These are phyloP conservation scores for Drosophila dives DNA, from an alignment of 2,888 invertebrate species.

Conservation along the genomic window DNA sequence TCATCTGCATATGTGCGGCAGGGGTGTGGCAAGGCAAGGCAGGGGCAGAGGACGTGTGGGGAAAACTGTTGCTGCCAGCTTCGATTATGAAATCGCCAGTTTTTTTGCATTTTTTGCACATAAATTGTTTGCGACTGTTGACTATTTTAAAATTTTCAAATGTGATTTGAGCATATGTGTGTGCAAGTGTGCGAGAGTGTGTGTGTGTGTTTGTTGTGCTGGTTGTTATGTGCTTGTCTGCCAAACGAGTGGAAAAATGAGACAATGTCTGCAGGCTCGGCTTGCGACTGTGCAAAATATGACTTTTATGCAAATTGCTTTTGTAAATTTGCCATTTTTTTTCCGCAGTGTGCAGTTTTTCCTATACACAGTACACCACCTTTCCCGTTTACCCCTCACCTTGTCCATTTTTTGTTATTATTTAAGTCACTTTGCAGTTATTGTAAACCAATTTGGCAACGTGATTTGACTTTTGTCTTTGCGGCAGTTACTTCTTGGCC, in stretches of 20 bases:
- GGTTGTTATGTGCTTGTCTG: conserved; percentile 35
- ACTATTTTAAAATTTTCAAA: conserved; percentile 49
- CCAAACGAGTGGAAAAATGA: conserved; percentile 47
- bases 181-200: neutral
- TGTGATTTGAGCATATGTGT: conserved; percentile 4
- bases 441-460: conserved; percentile 75
- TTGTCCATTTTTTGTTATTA: conserved; percentile 29
- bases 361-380: conserved; percentile 18
- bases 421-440: conserved; percentile 60
- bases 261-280: conserved; percentile 58
- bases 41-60: neutral
- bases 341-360: conserved; percentile 25
- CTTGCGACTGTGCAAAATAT: conserved; percentile 64
- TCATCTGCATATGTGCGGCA: conserved; percentile 64
- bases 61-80: conserved; percentile 17
- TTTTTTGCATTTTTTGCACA: conserved; percentile 67
- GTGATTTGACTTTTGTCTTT: conserved; percentile 71
- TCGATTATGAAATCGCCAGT: conserved; percentile 69
- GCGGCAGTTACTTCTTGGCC: conserved; percentile 40
- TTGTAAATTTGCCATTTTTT: conserved; percentile 67
- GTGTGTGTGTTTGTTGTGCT: conserved; percentile 1
- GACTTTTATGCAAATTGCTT: conserved; percentile 78
- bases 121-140: conserved; percentile 64
- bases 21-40: neutral
- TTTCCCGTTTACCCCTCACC: no score